Base-by-base conservation (phyloP, 2,113 vertebrate genomes). In the Marcusenius ussheri region DNA sequence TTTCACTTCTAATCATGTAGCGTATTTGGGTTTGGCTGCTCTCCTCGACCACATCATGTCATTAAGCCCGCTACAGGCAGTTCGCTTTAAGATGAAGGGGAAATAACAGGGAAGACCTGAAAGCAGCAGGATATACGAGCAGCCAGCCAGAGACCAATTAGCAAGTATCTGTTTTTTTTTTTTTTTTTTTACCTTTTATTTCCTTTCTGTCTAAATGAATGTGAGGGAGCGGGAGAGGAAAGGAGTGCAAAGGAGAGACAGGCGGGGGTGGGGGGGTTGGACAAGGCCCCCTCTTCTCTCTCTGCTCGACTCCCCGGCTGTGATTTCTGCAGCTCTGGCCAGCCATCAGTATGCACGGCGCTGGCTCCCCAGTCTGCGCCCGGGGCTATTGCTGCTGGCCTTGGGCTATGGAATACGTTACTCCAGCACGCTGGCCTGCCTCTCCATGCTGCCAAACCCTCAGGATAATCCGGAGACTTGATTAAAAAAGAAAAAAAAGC, bases 61-160 rank as follows among this genome's bases (percentile, higher is more conserved):
- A 58, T 49, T 83, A 77, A 84, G 46, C n/a, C 83, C 0, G 53
- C 24, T n/a, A 84, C 21, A 46, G 53, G 31, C 51, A 47, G 27
- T 21, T 77, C 74, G 15, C 31, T 80, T 49, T 74, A 47, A 17
- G 42, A 31, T 15, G 15, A 56, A 53, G 46, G 35, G 62, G 74
- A 11, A 92, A 85, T 46, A 74, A 90, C 21, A 42, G 49, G 2
- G 17, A 93, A 92, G 94, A 93, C 83, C 90, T 77, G 92, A 94
- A 95, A 93, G 94, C 93, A 93, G 93, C 93, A 92, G 93, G 93
- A 94, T 94, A 95, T 96, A 95, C 94, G 95, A 94, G 95, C 93
- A 94, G 95, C 93, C 95, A 93, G 95, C 95, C 94, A 96, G 96
- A 96, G 95, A 96, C 96, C 96, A 96, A 96, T 96, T 96, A 96